Conservation (phyloP, 2,113 vertebrate genomes). For the Myrmecobius fasciatus region DNA sequence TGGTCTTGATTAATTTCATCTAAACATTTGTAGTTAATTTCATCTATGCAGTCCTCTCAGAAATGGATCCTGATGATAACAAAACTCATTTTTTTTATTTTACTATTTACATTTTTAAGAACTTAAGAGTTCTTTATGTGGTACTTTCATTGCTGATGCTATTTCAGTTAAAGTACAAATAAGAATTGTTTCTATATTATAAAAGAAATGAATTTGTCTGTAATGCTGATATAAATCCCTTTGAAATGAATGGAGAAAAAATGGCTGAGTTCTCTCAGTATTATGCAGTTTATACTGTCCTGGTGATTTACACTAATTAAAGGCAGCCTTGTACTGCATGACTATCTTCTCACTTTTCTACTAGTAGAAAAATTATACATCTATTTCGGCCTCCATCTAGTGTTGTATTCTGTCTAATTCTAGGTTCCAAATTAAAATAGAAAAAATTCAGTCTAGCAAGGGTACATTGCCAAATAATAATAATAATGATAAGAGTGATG, state of each 20-base stretch:
- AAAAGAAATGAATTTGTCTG: neutral
- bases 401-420: too few species aligned
- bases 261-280: neutral
- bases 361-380: too few species aligned
- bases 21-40: neutral
- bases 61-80: neutral
- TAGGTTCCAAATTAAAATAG: too few species aligned
- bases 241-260: neutral
- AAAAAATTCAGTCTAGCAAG: too few species aligned
- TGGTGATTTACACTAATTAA: too few species aligned
- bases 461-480: too few species aligned
- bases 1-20: neutral
- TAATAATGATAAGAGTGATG: too few species aligned
- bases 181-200: neutral
- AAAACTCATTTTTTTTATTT: neutral
- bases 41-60: neutral
- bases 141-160: neutral
- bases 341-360: too few species aligned
- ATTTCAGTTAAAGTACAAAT: neutral
- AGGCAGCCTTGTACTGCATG: too few species aligned
- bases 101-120: neutral
- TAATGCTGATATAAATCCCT: neutral
- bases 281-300: too few species aligned
- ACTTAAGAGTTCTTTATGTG: neutral
- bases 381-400: too few species aligned